Evolutionary conservation across 2,113 vertebrate genomes (phyloP).

Genomic region (Chaetops frenatus): DNA sequence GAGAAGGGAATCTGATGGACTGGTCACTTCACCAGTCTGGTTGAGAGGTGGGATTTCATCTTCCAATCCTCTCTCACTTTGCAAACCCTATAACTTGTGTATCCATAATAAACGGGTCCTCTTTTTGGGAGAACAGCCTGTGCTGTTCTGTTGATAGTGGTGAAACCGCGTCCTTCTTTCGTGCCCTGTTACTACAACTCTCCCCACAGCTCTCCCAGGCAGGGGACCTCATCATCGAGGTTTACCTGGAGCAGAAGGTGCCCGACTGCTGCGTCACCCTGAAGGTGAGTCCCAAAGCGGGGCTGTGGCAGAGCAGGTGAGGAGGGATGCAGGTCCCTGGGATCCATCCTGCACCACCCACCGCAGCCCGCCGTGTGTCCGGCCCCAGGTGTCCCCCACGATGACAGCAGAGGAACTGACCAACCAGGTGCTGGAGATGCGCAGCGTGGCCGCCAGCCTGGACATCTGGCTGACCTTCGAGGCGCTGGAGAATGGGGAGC

Average conservation of each 20-base stretch:
- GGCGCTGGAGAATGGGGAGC: slow-evolving; percentile 87
- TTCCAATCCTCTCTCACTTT: no score
- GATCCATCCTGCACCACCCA: not conserved
- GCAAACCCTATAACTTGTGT: no score
- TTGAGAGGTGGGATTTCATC: no score
- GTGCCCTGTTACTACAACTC: no score
- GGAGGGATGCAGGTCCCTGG: not conserved
- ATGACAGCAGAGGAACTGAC: slow-evolving; percentile 95
- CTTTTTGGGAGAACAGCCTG: no score
- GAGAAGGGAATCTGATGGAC: no score
- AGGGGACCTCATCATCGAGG: slow-evolving; percentile 95
- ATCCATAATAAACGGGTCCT: no score
- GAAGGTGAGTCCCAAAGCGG: slow-evolving; percentile 75
- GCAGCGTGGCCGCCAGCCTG: slow-evolving; percentile 80
- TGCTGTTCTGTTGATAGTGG: no score
- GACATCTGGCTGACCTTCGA: slow-evolving; percentile 95
- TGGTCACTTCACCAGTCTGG: no score
- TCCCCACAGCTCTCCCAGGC: slow-evolving; percentile 87
- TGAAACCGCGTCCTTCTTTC: no score
- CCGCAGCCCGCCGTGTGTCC: rapidly evolving
- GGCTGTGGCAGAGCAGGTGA: rapidly evolving
- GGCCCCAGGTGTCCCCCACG: slow-evolving; percentile 85
- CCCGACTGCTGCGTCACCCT: slow-evolving; percentile 93
- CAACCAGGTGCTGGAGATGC: slow-evolving; percentile 95
- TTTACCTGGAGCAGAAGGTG: slow-evolving; percentile 90